phyloP scores from a whole-genome alignment of 2,797 vertebrate genomes.

The Rachycentron canadum region DNA sequence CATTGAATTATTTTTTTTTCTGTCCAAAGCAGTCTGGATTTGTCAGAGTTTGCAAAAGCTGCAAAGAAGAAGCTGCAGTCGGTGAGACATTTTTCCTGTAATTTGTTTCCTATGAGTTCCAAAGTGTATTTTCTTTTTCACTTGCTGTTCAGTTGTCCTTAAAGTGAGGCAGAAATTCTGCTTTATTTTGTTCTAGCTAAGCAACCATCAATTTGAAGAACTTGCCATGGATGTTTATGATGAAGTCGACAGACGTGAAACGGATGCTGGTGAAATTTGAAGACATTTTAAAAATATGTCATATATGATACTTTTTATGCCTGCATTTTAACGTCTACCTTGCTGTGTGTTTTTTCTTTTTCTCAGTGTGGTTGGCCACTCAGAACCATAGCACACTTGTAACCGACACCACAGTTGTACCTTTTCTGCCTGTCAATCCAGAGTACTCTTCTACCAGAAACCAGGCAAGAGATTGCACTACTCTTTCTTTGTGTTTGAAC shows the following conservation, averaged over 20 bases:
- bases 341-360: neutral
- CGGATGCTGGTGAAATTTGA: slow-evolving; percentile 90
- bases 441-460: slow-evolving; percentile 99
- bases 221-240: slow-evolving; percentile 99
- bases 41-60: slow-evolving; percentile 97
- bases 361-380: slow-evolving; percentile 95
- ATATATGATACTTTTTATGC: neutral
- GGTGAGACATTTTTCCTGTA: slow-evolving; percentile 85
- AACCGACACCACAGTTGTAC: slow-evolving; percentile 96
- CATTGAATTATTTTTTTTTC: slow-evolving; percentile 14
- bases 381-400: slow-evolving; percentile 98
- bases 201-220: slow-evolving; percentile 99
- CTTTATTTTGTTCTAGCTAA: slow-evolving; percentile 85
- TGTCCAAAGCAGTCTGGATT: slow-evolving; percentile 92
- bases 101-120: neutral
- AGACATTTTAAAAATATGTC: neutral
- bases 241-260: slow-evolving; percentile 98
- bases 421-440: slow-evolving; percentile 98
- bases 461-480: slow-evolving; percentile 85
- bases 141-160: neutral
- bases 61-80: slow-evolving; percentile 99
- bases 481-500: neutral
- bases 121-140: neutral
- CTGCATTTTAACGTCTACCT: neutral
- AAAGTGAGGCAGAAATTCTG: neutral